Conservation (phyloP, 2,888 invertebrate genomes). For the Panzeria rudis region DNA sequence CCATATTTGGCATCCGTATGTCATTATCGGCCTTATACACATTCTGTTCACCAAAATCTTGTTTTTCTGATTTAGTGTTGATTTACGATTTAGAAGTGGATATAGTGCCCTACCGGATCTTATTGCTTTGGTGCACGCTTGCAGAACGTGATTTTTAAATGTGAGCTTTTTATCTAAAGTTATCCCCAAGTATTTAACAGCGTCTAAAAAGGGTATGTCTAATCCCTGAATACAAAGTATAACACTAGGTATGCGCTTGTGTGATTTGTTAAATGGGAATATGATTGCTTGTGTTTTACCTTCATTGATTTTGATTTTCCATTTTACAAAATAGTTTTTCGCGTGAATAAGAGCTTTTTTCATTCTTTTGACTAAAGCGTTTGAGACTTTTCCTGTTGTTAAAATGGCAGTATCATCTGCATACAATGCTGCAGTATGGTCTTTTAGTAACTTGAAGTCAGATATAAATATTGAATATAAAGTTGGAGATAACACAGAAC, state of each 20-base stretch:
- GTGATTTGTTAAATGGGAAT: neutral
- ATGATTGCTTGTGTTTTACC: too few relatives aligned
- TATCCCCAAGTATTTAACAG: constrained; percentile 9
- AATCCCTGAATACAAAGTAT: neutral
- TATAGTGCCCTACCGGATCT: neutral
- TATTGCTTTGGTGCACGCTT: neutral
- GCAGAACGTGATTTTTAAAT: neutral
- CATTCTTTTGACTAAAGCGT: too few relatives aligned
- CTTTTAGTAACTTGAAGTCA: too few relatives aligned
- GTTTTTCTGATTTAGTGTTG: neutral
- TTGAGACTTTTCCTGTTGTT: too few relatives aligned
- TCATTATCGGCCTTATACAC: too few relatives aligned
- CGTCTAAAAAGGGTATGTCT: neutral
- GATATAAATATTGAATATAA: too few relatives aligned
- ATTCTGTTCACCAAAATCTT: constrained; percentile 9
- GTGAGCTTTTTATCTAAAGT: neutral
- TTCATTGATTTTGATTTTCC: constrained; percentile 8
- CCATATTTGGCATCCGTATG: neutral
- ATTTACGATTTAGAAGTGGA: neutral
- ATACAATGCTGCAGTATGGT: too few relatives aligned
- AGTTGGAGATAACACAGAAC: too few relatives aligned
- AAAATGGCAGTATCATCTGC: too few relatives aligned
- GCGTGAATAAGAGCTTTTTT: too few relatives aligned
- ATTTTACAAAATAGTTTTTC: too few relatives aligned
- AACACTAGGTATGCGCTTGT: neutral